phyloP scores from a whole-genome alignment of 2,888 invertebrate species.

The Eupithecia subfuscata region DNA sequence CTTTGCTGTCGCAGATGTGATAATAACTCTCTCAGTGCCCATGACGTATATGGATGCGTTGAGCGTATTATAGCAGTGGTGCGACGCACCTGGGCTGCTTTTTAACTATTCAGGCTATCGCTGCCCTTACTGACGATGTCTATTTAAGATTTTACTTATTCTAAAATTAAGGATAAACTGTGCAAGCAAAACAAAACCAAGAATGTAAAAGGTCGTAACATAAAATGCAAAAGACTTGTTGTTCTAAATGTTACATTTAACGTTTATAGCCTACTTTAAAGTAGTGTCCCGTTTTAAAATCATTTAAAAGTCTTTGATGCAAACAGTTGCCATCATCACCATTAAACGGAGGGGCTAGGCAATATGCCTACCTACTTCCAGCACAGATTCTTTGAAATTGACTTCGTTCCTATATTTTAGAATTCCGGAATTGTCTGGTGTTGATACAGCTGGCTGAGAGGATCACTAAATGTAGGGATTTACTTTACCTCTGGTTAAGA shows the following conservation, averaged over 20 bases:
- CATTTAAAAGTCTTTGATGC: background rate
- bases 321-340: background rate
- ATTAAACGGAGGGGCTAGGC: background rate
- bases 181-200: constrained; percentile 23
- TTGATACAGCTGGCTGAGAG: background rate
- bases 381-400: background rate
- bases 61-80: background rate
- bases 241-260: constrained; percentile 71
- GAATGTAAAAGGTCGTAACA: constrained; percentile 31
- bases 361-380: background rate
- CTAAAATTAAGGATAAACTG: background rate
- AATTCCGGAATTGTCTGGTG: background rate
- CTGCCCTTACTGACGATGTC: background rate
- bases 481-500: background rate
- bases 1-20: background rate
- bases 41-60: background rate
- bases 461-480: background rate
- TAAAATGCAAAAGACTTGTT: constrained; percentile 51
- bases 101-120: background rate
- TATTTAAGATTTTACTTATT: background rate
- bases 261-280: constrained; percentile 76
- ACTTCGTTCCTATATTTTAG: background rate
- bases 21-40: too few species aligned
- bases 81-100: background rate
- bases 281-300: constrained; percentile 76